Evolutionary conservation across 2,888 invertebrate genomes (phyloP).

Genomic region (Cistogaster globosa): DNA sequence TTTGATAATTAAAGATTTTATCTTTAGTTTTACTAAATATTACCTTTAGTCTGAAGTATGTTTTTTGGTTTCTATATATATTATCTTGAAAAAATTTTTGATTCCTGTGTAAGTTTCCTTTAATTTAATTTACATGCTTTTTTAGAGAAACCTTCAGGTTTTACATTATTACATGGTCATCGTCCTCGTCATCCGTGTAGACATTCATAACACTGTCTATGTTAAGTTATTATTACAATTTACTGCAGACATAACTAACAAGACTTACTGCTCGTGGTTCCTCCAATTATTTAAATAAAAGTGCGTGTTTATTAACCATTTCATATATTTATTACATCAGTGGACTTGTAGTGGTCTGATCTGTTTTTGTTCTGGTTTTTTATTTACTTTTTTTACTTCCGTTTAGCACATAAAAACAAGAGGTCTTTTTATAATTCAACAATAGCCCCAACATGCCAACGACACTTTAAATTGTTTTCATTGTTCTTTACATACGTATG

Average conservation of each 20-base stretch:
- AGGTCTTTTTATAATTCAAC: constrained; percentile 63
- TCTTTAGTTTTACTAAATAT: no score
- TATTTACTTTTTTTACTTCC: constrained; percentile 43
- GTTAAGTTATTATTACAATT: constrained; percentile 64
- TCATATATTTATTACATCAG: no score
- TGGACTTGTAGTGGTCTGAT: constrained; percentile 43
- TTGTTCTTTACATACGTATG: constrained; percentile 51
- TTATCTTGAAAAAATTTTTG: no score
- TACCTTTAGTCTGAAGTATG: no score
- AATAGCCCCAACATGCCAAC: constrained; percentile 66
- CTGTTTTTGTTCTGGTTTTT: neutral
- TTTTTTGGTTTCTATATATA: no score
- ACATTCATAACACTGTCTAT: constrained; percentile 67
- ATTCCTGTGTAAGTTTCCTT: no score
- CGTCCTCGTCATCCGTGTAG: constrained; percentile 49
- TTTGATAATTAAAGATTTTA: no score
- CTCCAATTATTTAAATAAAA: no score
- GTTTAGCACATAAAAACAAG: constrained; percentile 61
- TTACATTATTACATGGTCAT: no score
- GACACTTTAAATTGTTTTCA: constrained; percentile 52
- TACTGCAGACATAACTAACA: neutral
- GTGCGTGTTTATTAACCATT: no score
- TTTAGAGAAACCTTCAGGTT: no score
- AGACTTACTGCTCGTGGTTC: neutral
- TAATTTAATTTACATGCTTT: no score